Evolutionary conservation across 2,797 vertebrate genomes (phyloP).

Genomic region (Cossypha heuglini): DNA sequence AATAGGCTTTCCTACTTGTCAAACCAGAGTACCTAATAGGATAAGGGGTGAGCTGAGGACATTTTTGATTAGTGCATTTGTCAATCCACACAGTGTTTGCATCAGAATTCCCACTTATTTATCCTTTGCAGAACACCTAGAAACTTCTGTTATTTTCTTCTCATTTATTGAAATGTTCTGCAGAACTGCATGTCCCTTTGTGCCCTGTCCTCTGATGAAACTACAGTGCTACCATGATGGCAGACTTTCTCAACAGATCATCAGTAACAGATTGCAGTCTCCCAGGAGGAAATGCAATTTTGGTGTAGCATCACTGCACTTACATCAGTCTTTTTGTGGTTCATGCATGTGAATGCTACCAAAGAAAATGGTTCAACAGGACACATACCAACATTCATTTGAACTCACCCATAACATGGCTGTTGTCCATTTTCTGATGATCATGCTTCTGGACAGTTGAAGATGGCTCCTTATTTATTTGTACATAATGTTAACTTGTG

Average conservation of each 20-base stretch:
- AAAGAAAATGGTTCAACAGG: not conserved
- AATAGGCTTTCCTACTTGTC: not conserved
- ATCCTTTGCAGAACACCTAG: not conserved
- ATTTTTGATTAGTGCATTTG: not conserved
- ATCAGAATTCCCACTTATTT: not conserved
- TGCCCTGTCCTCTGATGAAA: not conserved
- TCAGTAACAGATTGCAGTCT: not conserved
- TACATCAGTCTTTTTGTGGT: not conserved
- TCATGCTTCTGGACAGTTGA: not conserved
- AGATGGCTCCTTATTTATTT: not conserved
- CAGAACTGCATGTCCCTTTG: not conserved
- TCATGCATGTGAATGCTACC: not conserved
- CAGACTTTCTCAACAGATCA: not conserved
- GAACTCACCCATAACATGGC: not conserved
- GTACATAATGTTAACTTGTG: fast-evolving
- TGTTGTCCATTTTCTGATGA: not conserved
- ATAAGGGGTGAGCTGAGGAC: not conserved
- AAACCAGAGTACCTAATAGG: not conserved
- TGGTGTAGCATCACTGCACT: not conserved
- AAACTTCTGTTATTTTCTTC: not conserved
- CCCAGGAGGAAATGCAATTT: not conserved
- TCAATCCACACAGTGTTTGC: not conserved
- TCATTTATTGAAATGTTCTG: not conserved
- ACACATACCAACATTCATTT: not conserved
- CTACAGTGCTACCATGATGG: not conserved